Base-by-base conservation (phyloP, 35 echinoderm and acorn worm genomes). In the Eucidaris tribuloides region DNA sequence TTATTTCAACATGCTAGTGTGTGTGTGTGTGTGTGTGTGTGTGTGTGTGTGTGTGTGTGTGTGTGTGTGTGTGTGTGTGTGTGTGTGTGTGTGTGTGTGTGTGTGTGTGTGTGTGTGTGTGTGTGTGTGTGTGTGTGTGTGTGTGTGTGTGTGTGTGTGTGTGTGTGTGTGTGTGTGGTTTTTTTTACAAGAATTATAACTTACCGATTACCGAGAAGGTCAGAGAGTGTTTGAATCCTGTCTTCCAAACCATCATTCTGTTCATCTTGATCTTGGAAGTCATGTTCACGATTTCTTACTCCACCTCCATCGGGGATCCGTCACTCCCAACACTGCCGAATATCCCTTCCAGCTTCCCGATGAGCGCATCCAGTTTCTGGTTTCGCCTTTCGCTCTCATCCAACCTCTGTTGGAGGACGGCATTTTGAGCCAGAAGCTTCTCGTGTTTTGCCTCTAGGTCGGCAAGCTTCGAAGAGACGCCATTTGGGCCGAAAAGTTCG, bases 161-260 rank as follows among this genome's bases (percentile, higher is more conserved):
- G 48, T 52, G 48, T 52, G 48, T 52, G 48, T 52, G 48, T 52
- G 48, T 52, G 48, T 52, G 48, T n/a, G 9, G 9, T 52, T 11
- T 9, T n/a, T 52, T 52, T 52, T 52, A n/a, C 48, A 9, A 11
- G 48, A 52, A 9, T n/a, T n/a, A n/a, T n/a, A n/a, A n/a, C 14
- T 74, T 36, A 74, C 68, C 68, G 38, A 40, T 74, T 74, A 41
- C 68, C 40, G 22, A 74, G 36, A 36, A 42, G 44, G 11, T 74
- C 38, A 38, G 41, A 74, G n/a, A 74, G 7, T 2, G n/a, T 6
- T 33, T 43, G 15, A 5, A 44, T 44, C 25, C 30, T 33, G 35
- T 74, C 34, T 40, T 74, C 40, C 68, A 1, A 33, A 9, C 19
- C 20, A 68, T 30, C 14, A 41, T 74, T 36, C 5, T 44, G 35